Base-by-base conservation (phyloP, 2,113 vertebrate genomes). In the Pipa parva region DNA sequence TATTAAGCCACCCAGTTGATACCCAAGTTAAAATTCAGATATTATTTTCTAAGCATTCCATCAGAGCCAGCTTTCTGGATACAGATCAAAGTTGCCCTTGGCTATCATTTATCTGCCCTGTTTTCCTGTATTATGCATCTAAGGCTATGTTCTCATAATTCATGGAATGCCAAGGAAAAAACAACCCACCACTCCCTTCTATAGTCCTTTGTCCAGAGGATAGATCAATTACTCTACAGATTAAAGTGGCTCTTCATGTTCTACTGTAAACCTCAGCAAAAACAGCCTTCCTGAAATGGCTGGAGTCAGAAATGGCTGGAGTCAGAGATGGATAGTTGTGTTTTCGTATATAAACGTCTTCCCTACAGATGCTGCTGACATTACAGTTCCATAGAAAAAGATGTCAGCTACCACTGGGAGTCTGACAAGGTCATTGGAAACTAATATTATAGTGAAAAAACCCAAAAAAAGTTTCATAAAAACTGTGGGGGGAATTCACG, bases 151-250 rank as follows among this genome's bases (percentile, higher is more conserved):
- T 86, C 85, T 81, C 79, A 82, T 77, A 81, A 84, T 81, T 83
- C 85, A 87, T 86, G 84, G 85, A 86, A 81, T 87, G 85, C 88
- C 86, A 85, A 81, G 79, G 81, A 68, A 84, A 87, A 90, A 89
- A 90, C 89, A 90, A 83, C 78, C 76, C 80, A 81, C 81, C 77
- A 78, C 83, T 79, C 83, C 71, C 60, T 18, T 76, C 76, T 74
- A 1, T 13, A 72, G 83, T 75, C 78, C 82, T 79, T 84, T 83
- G 48, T 33, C 74, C 80, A 81, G 81, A 80, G 59, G 71, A 59
- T 76, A 13, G 9, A 74, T 73, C 75, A 63, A 58, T 8, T 79
- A 63, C 20, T 36, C 57, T 7, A 29, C 75, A 79, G 83, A 84
- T 83, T 85, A 86, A 86, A 79, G 84, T 79, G 72, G 72, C 74